Evolutionary conservation across 1,140 invertebrate genomes (phyloP).

Genomic region (Amyelois transitella): DNA sequence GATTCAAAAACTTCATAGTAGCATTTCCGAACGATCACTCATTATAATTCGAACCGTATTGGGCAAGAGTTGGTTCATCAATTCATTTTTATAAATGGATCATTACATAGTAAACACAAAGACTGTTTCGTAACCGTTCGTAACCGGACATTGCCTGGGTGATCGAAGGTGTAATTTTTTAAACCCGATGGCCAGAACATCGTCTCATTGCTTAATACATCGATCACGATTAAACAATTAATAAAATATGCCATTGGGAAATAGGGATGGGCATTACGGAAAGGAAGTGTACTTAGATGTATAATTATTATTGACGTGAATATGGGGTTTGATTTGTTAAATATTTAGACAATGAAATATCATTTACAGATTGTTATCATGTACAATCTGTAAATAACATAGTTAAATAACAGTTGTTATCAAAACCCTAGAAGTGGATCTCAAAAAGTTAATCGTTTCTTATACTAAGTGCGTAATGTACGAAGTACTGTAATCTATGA

Average conservation of each 20-base stretch:
- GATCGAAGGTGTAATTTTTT: slow-evolving; percentile 30
- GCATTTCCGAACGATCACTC: slow-evolving; percentile 33
- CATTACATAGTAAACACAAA: slow-evolving; percentile 40
- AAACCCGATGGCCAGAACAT: slow-evolving; percentile 10
- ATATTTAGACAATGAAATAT: no score
- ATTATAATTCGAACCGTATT: slow-evolving; percentile 32
- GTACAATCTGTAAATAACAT: no score
- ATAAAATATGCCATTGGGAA: neutral
- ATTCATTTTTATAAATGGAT: slow-evolving; percentile 39
- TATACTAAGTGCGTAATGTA: no score
- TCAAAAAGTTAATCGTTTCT: no score
- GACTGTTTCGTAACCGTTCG: slow-evolving; percentile 21
- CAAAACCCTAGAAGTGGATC: no score
- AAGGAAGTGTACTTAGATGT: no score
- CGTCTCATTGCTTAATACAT: neutral
- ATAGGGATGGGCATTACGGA: neutral
- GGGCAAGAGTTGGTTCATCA: slow-evolving; percentile 29
- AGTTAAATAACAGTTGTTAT: no score
- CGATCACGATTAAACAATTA: slow-evolving; percentile 18
- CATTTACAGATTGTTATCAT: no score
- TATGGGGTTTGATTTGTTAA: no score
- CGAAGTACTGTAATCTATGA: no score
- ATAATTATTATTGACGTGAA: neutral
- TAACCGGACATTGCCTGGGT: slow-evolving; percentile 21
- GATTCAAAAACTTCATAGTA: slow-evolving; percentile 31